Evolutionary conservation across 2,888 invertebrate genomes (phyloP), one percentile per base, ranked within the genome.

Genomic region (Perdita meconis): DNA sequence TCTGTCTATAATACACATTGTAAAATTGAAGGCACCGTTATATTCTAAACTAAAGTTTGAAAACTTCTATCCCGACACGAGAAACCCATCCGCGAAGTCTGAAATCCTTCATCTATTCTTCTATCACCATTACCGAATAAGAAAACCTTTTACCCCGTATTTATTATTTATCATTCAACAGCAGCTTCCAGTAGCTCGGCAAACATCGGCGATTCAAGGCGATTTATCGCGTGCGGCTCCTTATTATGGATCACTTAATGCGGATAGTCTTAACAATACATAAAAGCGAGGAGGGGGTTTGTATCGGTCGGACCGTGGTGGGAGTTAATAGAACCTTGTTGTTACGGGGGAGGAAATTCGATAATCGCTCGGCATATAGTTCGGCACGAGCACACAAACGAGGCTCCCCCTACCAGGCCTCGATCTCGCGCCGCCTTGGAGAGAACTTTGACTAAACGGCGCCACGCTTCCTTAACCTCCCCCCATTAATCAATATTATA

Each of bases 321-420:
- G 90, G 90, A 92, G 92, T 92, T 92, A 92, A 92, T 92, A 92
- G 92, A 92, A 91, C 92, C 92, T 90, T 91, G 92, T 92, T 92
- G 92, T 92, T 92, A 90, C 89, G 89, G 89, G 66, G 88, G 89
- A 92, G 92, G 92, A 92, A 92, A 92, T 92, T 92, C 92, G 92
- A 92, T 92, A 92, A 92, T 92, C 92, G 92, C 92, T 91, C 88
- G 89, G 90, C 89, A 92, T 90, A 92, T 90, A 91, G 89, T 78
- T 80, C 19, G 63, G 74, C 85, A 82, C 83, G 47, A 47, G 76
- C 81, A 85, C 71, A 84, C 84, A 75, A 68, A 83, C 56, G 30
- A 34, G 8, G 24, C 47, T 34, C 26, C 53, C 68, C 47, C 64
- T 30, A 19, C 38, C 38, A 55, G 42, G 68, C 75, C 47, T 65